Evolutionary conservation across 2,888 invertebrate species (phyloP), one percentile per base, ranked within the genome.

Genomic region (Pinctada fucata): DNA sequence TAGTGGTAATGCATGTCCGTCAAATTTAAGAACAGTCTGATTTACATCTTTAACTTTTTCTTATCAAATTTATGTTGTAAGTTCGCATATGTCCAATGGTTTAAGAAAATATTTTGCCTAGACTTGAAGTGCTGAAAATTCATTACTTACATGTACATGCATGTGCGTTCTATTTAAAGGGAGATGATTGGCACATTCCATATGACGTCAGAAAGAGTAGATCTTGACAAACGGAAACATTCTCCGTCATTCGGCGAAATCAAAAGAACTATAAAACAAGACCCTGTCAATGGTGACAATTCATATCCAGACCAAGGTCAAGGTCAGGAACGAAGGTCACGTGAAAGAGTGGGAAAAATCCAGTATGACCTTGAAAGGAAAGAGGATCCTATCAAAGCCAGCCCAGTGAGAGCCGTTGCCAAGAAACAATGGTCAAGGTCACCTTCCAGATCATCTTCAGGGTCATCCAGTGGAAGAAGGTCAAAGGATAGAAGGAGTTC

Each of bases 321-420:
- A 68, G 68, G 68, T 68, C 68, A 68, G 3, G 58, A 52, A 8
- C 10, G 6, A 52, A 52, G 58, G 58, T 52, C 58, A 52, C 5
- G 58, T 52, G 58, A 52, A 52, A 52, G 58, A 52, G 58, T 10
- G 5, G 58, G 58, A 10, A 86, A 86, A 75, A 89, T 88, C 48
- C 87, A 88, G 77, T 89, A 88, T 74, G 85, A 88, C 65, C 84
- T 88, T n/a, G 87, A 78, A 31, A 69, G 78, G 75, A 72, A 75
- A 51, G 80, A 73, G 50, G 78, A 68, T 58, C 81, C 81, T 10
- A 78, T 81, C n/a, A 76, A 70, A 69, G 81, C 81, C 50, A 78
- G 76, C 66, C 81, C 81, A 47, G 69, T 80, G 8, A 71, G 75
- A 63, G 66, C 75, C 66, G 50, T 16, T 16, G 10, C 52, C 10